phyloP scores from a whole-genome alignment of 2,113 vertebrate genomes.

The Saguinus imperator region DNA sequence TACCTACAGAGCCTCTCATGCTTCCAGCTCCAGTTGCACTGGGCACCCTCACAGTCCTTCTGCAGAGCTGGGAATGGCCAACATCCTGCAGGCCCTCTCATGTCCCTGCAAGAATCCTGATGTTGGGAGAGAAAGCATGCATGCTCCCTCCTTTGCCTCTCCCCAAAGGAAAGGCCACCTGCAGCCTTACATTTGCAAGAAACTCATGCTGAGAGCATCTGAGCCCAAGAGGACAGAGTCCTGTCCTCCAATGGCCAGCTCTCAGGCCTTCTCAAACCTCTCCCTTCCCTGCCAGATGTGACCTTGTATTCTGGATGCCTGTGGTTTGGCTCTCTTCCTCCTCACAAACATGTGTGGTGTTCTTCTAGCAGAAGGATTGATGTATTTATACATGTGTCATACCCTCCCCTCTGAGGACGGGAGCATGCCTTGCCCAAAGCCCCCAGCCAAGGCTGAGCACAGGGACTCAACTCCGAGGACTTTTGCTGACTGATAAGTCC shows the following conservation, averaged over 20 bases:
- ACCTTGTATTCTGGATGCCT: neutral
- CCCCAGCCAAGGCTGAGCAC: too few species aligned
- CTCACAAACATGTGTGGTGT: neutral
- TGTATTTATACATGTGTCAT: neutral
- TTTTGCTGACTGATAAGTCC: neutral
- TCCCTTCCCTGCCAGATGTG: neutral
- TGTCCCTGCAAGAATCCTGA: too few species aligned
- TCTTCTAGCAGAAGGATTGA: neutral
- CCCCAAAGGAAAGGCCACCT: neutral
- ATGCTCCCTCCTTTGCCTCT: too few species aligned
- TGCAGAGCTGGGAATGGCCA: neutral
- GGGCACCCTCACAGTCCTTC: neutral
- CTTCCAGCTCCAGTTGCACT: neutral
- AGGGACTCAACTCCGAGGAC: neutral
- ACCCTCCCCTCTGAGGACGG: neutral
- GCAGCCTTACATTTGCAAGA: neutral
- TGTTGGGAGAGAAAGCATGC: rapidly evolving
- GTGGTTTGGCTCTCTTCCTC: neutral
- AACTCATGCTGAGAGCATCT: neutral
- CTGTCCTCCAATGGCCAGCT: neutral
- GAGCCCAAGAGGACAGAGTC: neutral
- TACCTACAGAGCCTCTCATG: too few species aligned
- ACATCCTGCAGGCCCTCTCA: rapidly evolving
- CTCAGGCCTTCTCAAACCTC: neutral
- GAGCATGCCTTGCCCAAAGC: neutral